Conservation (phyloP, 1,140 invertebrate species). For the Drosophila jambulina region DNA sequence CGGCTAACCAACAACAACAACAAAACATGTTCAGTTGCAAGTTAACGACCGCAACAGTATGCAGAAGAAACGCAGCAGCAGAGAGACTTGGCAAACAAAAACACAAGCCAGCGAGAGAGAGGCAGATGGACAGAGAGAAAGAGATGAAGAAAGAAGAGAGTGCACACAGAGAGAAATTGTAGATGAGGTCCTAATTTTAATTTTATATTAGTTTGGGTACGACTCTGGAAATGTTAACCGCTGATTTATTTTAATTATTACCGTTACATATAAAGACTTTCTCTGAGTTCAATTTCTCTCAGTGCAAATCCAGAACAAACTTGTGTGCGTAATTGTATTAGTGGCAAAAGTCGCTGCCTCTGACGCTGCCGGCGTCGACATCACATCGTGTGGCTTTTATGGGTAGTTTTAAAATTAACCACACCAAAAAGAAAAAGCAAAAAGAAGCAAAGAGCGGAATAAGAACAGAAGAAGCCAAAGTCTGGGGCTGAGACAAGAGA, state of each 20-base stretch:
- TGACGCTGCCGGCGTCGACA: constrained; percentile 4
- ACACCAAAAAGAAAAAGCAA: constrained; percentile 54
- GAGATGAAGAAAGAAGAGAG: constrained; percentile 20
- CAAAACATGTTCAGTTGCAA: constrained; percentile 71
- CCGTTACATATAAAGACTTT: rapidly evolving
- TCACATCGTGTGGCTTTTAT: constrained; percentile 73
- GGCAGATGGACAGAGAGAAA: constrained; percentile 4
- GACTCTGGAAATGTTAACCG: not conserved
- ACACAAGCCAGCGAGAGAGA: constrained; percentile 31
- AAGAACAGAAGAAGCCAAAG: constrained; percentile 60
- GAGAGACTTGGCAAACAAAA: constrained; percentile 58
- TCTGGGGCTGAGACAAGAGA: constrained; percentile 45
- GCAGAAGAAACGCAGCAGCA: constrained; percentile 53
- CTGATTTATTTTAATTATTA: not conserved
- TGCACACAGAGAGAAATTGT: not conserved
- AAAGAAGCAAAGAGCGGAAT: constrained; percentile 38
- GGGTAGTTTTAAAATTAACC: constrained; percentile 83
- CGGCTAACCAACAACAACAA: constrained; percentile 36
- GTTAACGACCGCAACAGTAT: constrained; percentile 76
- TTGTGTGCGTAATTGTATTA: constrained; percentile 54
- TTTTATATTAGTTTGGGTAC: not conserved
- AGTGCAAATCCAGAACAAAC: constrained; percentile 43
- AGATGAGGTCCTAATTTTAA: not conserved
- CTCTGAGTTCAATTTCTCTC: not conserved
- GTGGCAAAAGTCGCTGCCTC: constrained; percentile 56